phyloP scores from a whole-genome alignment of 2,113 vertebrate species.

The Oreochromis tanganicae region DNA sequence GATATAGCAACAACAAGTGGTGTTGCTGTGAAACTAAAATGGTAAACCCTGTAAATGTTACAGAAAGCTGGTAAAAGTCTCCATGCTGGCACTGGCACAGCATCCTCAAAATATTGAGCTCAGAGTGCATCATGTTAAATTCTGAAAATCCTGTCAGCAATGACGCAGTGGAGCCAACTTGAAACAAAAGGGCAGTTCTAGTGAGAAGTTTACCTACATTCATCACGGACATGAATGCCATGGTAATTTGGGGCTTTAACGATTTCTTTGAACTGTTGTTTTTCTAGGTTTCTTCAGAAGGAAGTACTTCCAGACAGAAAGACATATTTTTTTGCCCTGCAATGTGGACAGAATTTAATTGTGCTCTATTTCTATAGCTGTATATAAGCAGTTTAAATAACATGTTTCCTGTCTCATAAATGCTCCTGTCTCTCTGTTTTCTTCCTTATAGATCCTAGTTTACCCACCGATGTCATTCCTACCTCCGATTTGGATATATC shows the following conservation, averaged over 20 bases:
- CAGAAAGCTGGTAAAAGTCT: neutral
- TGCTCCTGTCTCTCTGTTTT: neutral
- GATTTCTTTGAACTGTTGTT: no score
- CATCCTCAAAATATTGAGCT: neutral
- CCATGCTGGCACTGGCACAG: neutral
- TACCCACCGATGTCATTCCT: constrained; percentile 23
- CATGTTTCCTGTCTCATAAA: neutral
- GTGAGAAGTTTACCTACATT: neutral
- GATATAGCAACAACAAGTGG: neutral
- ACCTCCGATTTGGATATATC: constrained; percentile 24
- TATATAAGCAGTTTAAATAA: neutral
- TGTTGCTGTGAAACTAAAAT: neutral
- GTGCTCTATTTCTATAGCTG: neutral
- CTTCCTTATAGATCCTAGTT: constrained; percentile 55
- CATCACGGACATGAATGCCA: neutral
- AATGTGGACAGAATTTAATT: neutral
- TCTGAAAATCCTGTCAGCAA: neutral
- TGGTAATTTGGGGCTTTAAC: neutral
- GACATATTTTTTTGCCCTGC: neutral
- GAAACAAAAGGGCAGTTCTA: neutral
- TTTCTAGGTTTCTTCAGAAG: neutral
- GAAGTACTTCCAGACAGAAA: neutral
- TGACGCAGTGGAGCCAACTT: neutral
- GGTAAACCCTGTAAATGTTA: neutral
- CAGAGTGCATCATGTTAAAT: neutral